Evolutionary conservation across 2,888 invertebrate species (phyloP), one percentile per base, ranked within the genome.

Genomic region (Helicoverpa assulta): DNA sequence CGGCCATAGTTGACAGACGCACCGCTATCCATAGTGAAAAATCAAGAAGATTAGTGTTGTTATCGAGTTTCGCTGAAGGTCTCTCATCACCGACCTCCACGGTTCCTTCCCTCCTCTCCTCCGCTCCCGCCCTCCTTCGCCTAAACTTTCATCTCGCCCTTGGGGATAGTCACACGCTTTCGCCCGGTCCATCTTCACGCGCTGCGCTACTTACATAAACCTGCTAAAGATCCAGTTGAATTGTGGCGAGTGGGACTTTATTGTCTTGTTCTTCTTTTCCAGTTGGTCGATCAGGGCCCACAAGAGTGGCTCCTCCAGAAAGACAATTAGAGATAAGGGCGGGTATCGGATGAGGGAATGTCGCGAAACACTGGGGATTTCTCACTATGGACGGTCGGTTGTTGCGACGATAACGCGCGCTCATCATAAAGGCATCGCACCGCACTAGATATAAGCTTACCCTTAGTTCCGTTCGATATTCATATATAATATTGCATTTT

Each of bases 201-300:
- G 92, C 93, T 92, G 90, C 89, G 94, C 95, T 95, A 95, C 92
- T 95, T 91, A 94, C 94, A 93, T 92, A 90, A 89, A 87, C 85
- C 89, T 91, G 93, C 92, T 92, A 90, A 90, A 89, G 88, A 86
- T 86, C 86, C 86, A 86, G 87, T 88, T 85, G 84, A 86, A 83
- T 88, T 92, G 90, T 93, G 94, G 93, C 94, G 93, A 94, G 92
- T 92, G 94, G 94, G 95, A 94, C 94, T 95, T 91, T 92, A 95
- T 83, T 94, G 94, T 94, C 95, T 91, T 95, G 94, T 95, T 95
- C 94, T 95, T 95, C 95, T 95, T 95, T 95, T 95, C 93, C 95
- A 95, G 95, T 93, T 95, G 95, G 95, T 95, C 94, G 95, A 95
- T 95, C 95, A 95, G 95, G 95, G 95, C 92, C 94, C 94, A 93